phyloP scores from a whole-genome alignment of 2,113 vertebrate genomes.

The Erinaceus europaeus region DNA sequence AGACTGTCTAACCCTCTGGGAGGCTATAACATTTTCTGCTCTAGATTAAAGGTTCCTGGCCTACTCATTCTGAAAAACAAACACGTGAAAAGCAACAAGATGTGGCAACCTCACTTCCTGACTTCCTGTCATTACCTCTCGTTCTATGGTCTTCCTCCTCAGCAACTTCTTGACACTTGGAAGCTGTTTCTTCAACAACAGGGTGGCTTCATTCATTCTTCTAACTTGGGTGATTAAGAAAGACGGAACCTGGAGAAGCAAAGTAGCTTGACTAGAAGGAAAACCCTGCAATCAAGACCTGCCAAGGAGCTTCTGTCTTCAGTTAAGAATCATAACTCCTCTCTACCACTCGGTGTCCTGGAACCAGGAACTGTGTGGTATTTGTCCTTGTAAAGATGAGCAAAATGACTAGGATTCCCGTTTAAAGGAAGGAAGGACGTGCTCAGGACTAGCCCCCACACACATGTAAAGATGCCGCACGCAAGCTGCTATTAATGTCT shows the following conservation, averaged over 20 bases:
- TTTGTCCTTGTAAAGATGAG: background rate
- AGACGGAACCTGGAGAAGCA: slow-evolving; percentile 87
- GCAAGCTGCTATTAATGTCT: too few relatives aligned
- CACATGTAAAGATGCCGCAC: too few relatives aligned
- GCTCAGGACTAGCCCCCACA: background rate
- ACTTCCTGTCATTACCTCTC: slow-evolving; percentile 80
- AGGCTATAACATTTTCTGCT: background rate
- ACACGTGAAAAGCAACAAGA: too few relatives aligned
- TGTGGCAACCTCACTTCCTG: background rate
- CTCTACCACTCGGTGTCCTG: background rate
- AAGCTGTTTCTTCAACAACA: slow-evolving; percentile 82
- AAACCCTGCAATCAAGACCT: background rate
- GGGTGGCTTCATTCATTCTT: slow-evolving; percentile 91
- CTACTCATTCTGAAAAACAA: background rate
- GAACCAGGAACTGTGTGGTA: background rate
- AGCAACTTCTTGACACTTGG: slow-evolving; percentile 86
- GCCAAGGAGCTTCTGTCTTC: background rate
- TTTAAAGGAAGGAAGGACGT: background rate
- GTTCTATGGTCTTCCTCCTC: slow-evolving; percentile 86
- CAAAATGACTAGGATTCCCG: background rate
- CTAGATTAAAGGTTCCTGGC: background rate
- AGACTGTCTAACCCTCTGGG: background rate
- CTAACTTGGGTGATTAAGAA: slow-evolving; percentile 94
- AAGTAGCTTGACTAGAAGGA: background rate
- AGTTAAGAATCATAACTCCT: background rate